phyloP scores from a whole-genome alignment of 2,888 invertebrate species.

The Xestia xanthographa region DNA sequence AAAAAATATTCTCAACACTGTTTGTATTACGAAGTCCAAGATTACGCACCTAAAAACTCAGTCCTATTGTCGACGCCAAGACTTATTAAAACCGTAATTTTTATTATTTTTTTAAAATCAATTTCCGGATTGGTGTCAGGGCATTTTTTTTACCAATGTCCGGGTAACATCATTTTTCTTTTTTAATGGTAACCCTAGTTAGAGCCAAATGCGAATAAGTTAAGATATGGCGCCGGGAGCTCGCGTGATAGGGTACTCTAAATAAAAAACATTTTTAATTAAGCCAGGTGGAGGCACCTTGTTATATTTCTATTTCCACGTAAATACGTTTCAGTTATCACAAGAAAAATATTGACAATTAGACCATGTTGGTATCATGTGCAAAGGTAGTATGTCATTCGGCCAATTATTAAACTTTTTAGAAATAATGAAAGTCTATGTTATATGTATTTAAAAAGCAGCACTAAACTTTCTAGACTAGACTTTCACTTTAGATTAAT shows the following conservation, averaged over 20 bases:
- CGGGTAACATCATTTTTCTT: not conserved
- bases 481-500: conserved; percentile 49
- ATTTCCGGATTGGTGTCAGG: too few relatives aligned
- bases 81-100: not conserved
- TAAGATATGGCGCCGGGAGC: conserved; percentile 41
- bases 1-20: too few relatives aligned
- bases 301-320: conserved; percentile 48
- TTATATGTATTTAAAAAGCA: conserved; percentile 19
- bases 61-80: not conserved
- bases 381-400: conserved; percentile 44
- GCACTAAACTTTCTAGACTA: conserved; percentile 26
- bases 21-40: not conserved
- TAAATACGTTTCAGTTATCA: conserved; percentile 46
- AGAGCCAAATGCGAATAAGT: conserved; percentile 46
- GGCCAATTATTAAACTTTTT: conserved; percentile 27
- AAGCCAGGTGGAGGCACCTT: conserved; percentile 54
- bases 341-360: conserved; percentile 54
- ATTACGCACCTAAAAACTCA: not conserved
- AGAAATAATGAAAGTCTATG: not conserved
- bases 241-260: conserved; percentile 76
- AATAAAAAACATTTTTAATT: conserved; percentile 57
- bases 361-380: conserved; percentile 50
- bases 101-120: not conserved
- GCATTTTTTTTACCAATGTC: not conserved
- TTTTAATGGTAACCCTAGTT: conserved; percentile 5